Conservation (phyloP, 1,140 invertebrate genomes). For the Vollenhovia emeryi region DNA sequence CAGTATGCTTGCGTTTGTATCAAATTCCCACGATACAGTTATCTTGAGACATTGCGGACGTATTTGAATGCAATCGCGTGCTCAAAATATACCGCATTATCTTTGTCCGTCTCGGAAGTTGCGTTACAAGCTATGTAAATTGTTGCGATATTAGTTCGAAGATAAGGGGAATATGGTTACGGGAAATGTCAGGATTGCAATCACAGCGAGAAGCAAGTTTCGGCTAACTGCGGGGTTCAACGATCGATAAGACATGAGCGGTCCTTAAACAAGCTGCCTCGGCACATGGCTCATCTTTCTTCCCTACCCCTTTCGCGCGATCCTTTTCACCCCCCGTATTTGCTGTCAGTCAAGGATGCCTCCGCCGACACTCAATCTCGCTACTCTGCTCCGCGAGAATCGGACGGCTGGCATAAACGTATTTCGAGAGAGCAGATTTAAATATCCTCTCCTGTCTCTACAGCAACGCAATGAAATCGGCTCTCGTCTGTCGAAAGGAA, state of each 20-base stretch:
- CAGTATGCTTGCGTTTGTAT: not conserved
- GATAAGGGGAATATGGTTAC: conserved; percentile 31
- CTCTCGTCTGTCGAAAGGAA: conserved; percentile 33
- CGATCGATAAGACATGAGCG: conserved; percentile 55
- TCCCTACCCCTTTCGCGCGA: conserved; percentile 36
- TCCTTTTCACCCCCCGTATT: conserved; percentile 68
- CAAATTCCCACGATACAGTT: not conserved
- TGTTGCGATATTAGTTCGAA: conserved; percentile 56
- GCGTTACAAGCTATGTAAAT: conserved; percentile 47
- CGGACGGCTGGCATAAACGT: conserved; percentile 45
- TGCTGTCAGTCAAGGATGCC: conserved; percentile 67
- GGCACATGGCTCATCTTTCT: conserved; percentile 44
- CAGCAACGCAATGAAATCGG: conserved; percentile 44
- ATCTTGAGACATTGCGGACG: conserved; percentile 3
- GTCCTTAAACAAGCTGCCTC: conserved; percentile 65
- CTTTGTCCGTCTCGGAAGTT: conserved; percentile 1
- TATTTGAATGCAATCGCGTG: conserved; percentile 15
- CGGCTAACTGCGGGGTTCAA: not conserved
- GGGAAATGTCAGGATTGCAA: conserved; percentile 34
- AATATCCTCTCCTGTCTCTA: conserved; percentile 41
- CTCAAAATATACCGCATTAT: conserved; percentile 21
- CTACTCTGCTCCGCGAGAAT: conserved; percentile 53
- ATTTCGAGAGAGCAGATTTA: conserved; percentile 46
- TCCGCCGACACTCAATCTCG: conserved; percentile 63
- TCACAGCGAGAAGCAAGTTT: conserved; percentile 32